These are phyloP conservation scores for Chloroceryle amazona DNA, from an alignment of 2,797 vertebrate genomes.

Conservation along the genomic window DNA sequence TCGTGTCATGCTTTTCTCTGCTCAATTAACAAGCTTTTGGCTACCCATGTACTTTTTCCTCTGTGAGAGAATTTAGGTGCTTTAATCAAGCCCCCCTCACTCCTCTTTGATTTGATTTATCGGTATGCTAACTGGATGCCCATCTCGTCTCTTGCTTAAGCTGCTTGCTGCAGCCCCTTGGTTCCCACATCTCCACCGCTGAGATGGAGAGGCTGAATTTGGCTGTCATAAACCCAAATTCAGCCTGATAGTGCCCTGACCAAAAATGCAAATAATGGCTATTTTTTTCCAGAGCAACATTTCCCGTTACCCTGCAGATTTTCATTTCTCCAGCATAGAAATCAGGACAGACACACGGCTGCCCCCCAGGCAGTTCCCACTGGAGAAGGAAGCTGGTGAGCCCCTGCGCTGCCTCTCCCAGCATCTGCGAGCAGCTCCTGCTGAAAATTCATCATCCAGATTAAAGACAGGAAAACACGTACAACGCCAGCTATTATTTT, in stretches of 20 bases:
- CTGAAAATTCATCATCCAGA: background rate
- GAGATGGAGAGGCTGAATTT: background rate
- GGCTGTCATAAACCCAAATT: background rate
- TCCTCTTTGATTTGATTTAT: background rate
- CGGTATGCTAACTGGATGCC: background rate
- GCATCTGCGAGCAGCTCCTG: background rate
- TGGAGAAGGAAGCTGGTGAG: background rate
- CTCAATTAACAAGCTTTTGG: background rate
- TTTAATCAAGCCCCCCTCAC: background rate
- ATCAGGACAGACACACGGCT: background rate
- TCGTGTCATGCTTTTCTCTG: background rate
- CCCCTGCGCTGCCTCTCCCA: background rate
- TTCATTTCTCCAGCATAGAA: background rate
- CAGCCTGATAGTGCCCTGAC: rapidly evolving
- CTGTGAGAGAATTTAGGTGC: background rate
- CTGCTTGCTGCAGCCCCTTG: background rate
- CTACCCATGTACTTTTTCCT: background rate
- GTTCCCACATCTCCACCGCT: background rate
- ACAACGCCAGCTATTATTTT: background rate
- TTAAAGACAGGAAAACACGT: slow-evolving; percentile 12
- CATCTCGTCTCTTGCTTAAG: background rate
- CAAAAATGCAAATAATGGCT: background rate
- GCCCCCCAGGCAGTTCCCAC: background rate
- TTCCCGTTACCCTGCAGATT: background rate
- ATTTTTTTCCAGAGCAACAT: background rate